Conservation (phyloP, 2,888 invertebrate species). For the Tipula lateralis region DNA sequence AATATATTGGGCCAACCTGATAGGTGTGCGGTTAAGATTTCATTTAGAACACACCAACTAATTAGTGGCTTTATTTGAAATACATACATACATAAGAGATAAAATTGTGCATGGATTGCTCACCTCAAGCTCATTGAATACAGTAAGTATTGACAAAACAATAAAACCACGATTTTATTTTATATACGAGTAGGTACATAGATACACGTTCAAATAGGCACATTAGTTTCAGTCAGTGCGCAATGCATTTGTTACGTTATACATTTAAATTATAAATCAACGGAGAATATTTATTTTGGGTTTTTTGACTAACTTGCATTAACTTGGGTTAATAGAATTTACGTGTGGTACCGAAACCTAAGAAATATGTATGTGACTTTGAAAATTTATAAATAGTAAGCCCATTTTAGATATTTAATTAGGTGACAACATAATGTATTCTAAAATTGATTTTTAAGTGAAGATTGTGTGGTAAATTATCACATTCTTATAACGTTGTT, state of each 20-base stretch:
- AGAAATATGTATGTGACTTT: background rate
- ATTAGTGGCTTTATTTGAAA: background rate
- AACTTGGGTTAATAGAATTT: background rate
- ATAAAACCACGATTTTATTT: background rate
- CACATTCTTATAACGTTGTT: no score
- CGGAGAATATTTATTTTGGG: background rate
- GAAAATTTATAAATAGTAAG: background rate
- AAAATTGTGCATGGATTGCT: background rate
- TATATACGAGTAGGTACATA: no score
- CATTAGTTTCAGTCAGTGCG: background rate
- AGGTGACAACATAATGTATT: background rate
- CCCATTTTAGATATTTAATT: background rate
- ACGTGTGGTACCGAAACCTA: background rate
- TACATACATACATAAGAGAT: background rate
- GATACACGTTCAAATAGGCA: background rate
- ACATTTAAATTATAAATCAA: background rate
- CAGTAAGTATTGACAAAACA: background rate
- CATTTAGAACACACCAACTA: background rate
- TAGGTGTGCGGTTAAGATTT: background rate
- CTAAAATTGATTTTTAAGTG: background rate
- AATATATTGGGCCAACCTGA: background rate
- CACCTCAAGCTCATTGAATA: no score
- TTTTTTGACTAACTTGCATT: background rate
- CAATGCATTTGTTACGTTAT: background rate
- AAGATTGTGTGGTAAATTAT: background rate